Evolutionary conservation across 2,888 invertebrate species (phyloP).

Genomic region (Mythimna albipuncta): DNA sequence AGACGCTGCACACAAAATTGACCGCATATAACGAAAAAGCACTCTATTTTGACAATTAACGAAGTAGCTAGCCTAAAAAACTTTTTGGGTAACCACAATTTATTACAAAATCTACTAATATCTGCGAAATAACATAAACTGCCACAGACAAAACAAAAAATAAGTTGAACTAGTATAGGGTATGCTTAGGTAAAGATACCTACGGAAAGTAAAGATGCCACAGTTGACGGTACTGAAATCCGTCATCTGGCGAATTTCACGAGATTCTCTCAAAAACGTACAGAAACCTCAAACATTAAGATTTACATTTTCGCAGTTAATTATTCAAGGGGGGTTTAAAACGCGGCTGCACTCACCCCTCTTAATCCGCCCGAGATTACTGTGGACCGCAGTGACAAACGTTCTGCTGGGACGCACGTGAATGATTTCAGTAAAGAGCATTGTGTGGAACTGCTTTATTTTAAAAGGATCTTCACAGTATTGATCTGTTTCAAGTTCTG

Average conservation of each 20-base stretch:
- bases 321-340: conserved; percentile 72
- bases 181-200: too few species aligned
- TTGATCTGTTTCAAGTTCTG: conserved; percentile 4
- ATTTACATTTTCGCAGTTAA: conserved; percentile 71
- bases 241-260: conserved; percentile 42
- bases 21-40: too few species aligned
- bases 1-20: too few species aligned
- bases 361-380: conserved; percentile 70
- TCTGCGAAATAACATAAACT: too few species aligned
- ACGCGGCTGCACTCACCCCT: conserved; percentile 66
- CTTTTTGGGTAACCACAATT: too few species aligned
- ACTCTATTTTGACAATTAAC: too few species aligned
- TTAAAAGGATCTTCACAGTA: conserved; percentile 17
- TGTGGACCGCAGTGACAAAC: conserved; percentile 61
- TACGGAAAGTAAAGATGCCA: too few species aligned
- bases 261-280: conserved; percentile 55
- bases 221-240: conserved; percentile 11
- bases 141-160: too few species aligned
- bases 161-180: too few species aligned
- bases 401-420: conserved; percentile 46
- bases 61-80: too few species aligned
- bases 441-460: conserved; percentile 34
- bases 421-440: conserved; percentile 45
- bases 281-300: conserved; percentile 65
- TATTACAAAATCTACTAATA: too few species aligned